Evolutionary conservation across 1,140 invertebrate species (phyloP).

Genomic region (Lutraria rhynchaena): DNA sequence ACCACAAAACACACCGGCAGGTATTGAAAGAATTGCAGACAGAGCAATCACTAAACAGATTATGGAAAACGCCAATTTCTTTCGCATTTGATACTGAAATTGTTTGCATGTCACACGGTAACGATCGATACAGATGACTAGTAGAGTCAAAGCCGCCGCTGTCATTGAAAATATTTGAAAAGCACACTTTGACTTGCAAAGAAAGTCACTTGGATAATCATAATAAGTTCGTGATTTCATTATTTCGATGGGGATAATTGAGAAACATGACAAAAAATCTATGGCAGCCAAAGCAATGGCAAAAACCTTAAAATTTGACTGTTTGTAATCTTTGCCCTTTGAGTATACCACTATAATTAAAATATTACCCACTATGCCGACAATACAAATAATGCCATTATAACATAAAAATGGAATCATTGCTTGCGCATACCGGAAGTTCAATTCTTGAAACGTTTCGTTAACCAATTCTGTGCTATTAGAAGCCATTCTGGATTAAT

Average conservation of each 20-base stretch:
- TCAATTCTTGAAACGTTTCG: neutral
- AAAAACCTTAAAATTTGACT: conserved; percentile 17
- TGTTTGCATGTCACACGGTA: neutral
- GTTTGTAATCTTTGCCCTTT: neutral
- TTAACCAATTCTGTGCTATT: too few relatives aligned
- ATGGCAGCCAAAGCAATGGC: neutral
- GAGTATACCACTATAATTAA: neutral
- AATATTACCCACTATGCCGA: neutral
- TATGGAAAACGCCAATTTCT: neutral
- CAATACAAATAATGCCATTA: neutral
- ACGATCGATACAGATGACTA: conserved; percentile 27
- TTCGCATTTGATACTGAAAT: neutral
- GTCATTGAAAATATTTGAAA: neutral
- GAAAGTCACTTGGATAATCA: neutral
- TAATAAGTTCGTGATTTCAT: neutral
- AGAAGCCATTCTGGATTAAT: too few relatives aligned
- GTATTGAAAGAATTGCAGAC: conserved; percentile 16
- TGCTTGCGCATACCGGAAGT: conserved; percentile 6
- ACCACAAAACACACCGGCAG: conserved; percentile 3
- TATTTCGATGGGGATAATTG: conserved; percentile 8
- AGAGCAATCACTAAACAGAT: neutral
- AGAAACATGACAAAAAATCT: conserved; percentile 26
- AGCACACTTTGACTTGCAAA: conserved; percentile 20
- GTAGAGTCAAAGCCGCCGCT: neutral
- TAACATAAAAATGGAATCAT: neutral